phyloP scores from a whole-genome alignment of 2,888 invertebrate genomes.

The Lycophotia porphyrea region DNA sequence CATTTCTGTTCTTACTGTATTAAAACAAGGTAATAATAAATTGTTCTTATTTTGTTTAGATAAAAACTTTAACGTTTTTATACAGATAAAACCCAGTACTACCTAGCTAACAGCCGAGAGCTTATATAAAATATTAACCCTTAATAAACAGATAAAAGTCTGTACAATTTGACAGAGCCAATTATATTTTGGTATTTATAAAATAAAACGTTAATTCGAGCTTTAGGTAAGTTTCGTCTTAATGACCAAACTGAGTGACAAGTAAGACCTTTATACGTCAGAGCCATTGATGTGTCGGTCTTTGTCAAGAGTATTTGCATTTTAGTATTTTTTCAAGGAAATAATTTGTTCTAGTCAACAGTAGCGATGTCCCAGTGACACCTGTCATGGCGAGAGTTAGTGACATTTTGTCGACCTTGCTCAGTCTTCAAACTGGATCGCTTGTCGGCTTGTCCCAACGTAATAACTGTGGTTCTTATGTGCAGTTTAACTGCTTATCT shows the following conservation, averaged over 20 bases:
- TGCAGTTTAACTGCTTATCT: conserved; percentile 17
- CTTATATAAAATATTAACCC: background rate
- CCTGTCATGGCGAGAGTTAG: conserved; percentile 61
- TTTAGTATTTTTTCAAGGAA: conserved; percentile 26
- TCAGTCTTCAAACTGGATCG: conserved; percentile 36
- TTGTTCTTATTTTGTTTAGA: conserved; percentile 51
- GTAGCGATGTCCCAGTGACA: conserved; percentile 42
- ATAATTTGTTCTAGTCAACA: conserved; percentile 44
- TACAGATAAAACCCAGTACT: background rate
- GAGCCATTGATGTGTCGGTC: conserved; percentile 33
- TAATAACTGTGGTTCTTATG: conserved; percentile 33
- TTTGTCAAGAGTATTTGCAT: conserved; percentile 38
- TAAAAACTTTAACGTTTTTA: conserved; percentile 26
- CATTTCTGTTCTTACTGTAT: conserved; percentile 68
- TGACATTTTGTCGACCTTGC: conserved; percentile 61
- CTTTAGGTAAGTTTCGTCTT: background rate
- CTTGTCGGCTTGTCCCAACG: conserved; percentile 40
- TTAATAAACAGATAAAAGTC: background rate
- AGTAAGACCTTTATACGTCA: conserved; percentile 23
- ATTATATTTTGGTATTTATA: conserved; percentile 25
- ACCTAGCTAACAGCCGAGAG: background rate
- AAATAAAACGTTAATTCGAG: conserved; percentile 11
- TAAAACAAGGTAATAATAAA: conserved; percentile 60
- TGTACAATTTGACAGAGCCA: conserved; percentile 25
- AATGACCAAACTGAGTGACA: conserved; percentile 17